Conservation (phyloP, 2,888 invertebrate species). For the Orchesellides sinensis region DNA sequence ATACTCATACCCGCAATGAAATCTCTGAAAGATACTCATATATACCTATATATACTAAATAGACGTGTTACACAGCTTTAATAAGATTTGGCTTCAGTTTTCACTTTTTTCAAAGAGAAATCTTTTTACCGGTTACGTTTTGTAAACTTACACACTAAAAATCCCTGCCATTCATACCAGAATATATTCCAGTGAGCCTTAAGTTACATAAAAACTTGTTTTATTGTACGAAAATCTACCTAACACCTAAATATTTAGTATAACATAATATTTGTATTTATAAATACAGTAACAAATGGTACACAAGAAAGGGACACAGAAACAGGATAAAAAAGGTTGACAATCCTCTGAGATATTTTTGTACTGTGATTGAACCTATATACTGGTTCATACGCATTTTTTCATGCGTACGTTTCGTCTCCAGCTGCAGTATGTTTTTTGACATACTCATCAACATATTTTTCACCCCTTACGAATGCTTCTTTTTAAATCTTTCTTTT, state of each 20-base stretch:
- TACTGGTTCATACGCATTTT: constrained; percentile 17
- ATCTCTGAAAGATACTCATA: constrained; percentile 55
- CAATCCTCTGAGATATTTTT: constrained; percentile 75
- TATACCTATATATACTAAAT: not conserved
- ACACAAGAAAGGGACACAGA: constrained; percentile 28
- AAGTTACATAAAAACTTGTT: not conserved
- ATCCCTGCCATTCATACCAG: constrained; percentile 51
- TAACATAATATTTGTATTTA: not conserved
- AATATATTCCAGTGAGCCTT: constrained; percentile 30
- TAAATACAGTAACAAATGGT: constrained; percentile 59
- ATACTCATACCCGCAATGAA: constrained; percentile 69
- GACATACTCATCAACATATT: too few species aligned
- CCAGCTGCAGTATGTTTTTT: constrained; percentile 51
- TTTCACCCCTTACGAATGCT: too few species aligned
- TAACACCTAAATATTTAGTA: not conserved
- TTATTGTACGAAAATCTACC: not conserved
- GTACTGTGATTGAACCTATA: constrained; percentile 73
- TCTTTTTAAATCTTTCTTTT: too few species aligned
- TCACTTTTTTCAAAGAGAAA: not conserved
- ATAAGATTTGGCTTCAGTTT: constrained; percentile 31
- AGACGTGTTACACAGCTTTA: not conserved
- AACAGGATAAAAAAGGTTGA: constrained; percentile 67
- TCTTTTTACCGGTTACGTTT: not conserved
- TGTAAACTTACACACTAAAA: constrained; percentile 14
- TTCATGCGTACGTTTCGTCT: constrained; percentile 35